Evolutionary conservation across 2,797 vertebrate genomes (phyloP).

Genomic region (Onychomys torridus): DNA sequence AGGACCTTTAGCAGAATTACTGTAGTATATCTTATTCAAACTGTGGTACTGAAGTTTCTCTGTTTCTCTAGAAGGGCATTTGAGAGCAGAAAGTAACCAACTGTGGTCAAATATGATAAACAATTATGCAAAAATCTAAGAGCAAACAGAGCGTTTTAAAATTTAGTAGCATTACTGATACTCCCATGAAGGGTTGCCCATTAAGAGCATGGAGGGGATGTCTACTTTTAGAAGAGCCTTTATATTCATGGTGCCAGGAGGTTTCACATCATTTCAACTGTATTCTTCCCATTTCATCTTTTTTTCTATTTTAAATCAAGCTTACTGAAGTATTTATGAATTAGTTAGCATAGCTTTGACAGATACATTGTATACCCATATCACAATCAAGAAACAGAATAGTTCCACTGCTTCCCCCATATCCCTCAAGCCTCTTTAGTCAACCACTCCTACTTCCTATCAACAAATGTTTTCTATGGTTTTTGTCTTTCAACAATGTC

Average conservation of each 20-base stretch:
- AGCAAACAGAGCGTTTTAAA: constrained; percentile 22
- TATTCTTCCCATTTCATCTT: constrained; percentile 6
- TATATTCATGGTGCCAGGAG: not conserved
- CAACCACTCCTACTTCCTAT: not conserved
- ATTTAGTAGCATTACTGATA: not conserved
- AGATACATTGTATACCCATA: not conserved
- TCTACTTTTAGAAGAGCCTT: not conserved
- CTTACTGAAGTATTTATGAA: constrained; percentile 13
- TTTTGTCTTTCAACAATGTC: constrained; percentile 37
- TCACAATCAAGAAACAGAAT: not conserved
- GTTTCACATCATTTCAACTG: not conserved
- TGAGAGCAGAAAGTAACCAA: constrained; percentile 33
- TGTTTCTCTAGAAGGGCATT: not conserved
- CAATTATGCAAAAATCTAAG: not conserved
- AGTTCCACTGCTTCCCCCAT: not conserved
- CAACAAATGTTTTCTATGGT: not conserved
- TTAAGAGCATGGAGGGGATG: not conserved
- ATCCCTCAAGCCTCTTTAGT: not conserved
- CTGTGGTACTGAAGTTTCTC: not conserved
- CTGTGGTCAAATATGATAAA: not conserved
- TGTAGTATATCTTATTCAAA: not conserved
- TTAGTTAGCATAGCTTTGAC: not conserved
- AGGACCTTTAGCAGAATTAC: not conserved
- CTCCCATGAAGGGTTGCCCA: not conserved
- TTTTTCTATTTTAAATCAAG: not conserved